Conservation (phyloP, 1,140 invertebrate genomes). For the Sitobion miscanthi region DNA sequence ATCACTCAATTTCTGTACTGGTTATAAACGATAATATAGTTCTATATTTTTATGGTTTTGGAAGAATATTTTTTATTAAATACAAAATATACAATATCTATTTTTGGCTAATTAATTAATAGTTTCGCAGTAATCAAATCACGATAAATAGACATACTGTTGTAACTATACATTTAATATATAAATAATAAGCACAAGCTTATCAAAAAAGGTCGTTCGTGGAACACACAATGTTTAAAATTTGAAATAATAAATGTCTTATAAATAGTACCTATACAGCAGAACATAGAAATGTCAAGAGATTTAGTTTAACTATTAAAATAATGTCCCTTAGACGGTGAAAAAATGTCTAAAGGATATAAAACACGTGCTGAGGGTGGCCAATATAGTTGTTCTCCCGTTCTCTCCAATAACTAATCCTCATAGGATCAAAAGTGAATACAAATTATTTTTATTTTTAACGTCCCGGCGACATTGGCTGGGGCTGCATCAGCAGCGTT, state of each 20-base stretch:
- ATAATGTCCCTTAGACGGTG: not conserved
- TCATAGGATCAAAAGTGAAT: not conserved
- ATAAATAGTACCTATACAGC: not conserved
- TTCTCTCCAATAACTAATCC: not conserved
- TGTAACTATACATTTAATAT: not conserved
- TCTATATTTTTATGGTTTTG: too few species aligned
- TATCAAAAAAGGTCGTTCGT: not conserved
- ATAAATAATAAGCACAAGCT: not conserved
- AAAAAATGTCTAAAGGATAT: not conserved
- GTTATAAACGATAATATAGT: not conserved
- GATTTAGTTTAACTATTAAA: not conserved
- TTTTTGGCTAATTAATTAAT: not conserved
- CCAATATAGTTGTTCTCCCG: not conserved
- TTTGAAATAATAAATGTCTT: not conserved
- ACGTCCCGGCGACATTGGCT: not conserved
- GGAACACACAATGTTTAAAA: not conserved
- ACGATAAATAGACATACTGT: not conserved
- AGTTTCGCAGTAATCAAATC: not conserved
- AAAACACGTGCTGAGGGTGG: not conserved
- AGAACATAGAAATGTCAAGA: not conserved
- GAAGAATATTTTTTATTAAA: not conserved
- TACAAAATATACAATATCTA: not conserved
- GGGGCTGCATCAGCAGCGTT: not conserved
- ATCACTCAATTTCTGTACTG: not conserved
- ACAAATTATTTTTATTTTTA: conserved; percentile 36